A percentile compares a stretch with the other conserved stretches of the same genome.
phyloP scores from a whole-genome alignment of 2,888 invertebrate genomes.

The Drosophila robusta region DNA sequence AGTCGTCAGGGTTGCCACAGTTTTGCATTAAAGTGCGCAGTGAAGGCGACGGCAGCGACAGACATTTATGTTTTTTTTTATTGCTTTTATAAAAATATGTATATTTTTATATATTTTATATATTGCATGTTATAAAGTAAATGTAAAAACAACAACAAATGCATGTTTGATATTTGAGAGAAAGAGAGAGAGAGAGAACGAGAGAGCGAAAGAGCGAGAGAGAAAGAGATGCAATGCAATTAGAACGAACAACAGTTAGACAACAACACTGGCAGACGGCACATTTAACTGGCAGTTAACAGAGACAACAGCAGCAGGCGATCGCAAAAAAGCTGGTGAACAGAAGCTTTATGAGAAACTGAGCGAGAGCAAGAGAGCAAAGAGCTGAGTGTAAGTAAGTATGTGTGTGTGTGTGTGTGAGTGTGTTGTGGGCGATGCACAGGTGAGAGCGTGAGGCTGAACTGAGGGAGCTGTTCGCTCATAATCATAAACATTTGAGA shows the following conservation, averaged over 20 bases:
- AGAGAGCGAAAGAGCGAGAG: slow-evolving; percentile 34
- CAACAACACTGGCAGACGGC: slow-evolving; percentile 68
- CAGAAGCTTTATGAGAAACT: slow-evolving; percentile 6
- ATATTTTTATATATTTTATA: slow-evolving; percentile 2
- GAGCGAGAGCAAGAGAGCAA: slow-evolving; percentile 14
- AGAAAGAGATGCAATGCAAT: slow-evolving; percentile 55
- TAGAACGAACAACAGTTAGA: slow-evolving; percentile 70
- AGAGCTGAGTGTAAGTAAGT: slow-evolving; percentile 10
- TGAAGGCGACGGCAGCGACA: slow-evolving; percentile 72
- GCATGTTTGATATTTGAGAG: slow-evolving; percentile 23
- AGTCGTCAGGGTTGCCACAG: slow-evolving; percentile 59
- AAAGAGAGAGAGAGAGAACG: slow-evolving; percentile 16
- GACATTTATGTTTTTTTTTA: slow-evolving; percentile 44
- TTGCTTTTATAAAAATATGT: slow-evolving; percentile 18
- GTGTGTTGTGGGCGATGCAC: slow-evolving; percentile 1
- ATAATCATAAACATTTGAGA: slow-evolving; percentile 25
- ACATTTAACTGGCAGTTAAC: slow-evolving; percentile 35
- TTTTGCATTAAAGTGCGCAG: slow-evolving; percentile 47
- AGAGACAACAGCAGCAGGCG: slow-evolving; percentile 34
- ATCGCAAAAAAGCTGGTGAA: slow-evolving; percentile 29
- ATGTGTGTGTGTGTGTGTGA: slow-evolving; percentile 20
- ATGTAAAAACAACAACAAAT: slow-evolving; percentile 72
- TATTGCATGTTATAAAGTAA: slow-evolving; percentile 20
- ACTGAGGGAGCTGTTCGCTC: slow-evolving; percentile 23
- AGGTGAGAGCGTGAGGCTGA: slow-evolving; percentile 20